These are phyloP conservation scores for Sebastes matsubarae DNA, from an alignment of 2,797 vertebrate species.

Conservation along the genomic window DNA sequence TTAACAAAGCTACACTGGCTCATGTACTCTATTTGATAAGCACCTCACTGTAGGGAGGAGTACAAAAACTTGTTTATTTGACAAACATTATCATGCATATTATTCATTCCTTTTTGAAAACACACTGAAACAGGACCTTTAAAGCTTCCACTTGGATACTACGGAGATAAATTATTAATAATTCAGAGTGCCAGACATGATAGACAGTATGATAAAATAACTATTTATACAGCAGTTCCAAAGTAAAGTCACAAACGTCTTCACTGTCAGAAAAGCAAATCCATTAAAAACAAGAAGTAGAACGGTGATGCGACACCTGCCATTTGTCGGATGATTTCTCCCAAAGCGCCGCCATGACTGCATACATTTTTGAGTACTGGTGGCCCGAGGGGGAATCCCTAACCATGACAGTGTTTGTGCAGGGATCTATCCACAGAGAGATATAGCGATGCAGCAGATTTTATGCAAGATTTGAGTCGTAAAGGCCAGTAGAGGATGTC, in stretches of 20 bases:
- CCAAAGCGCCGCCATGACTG: constrained; percentile 10
- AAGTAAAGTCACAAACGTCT: constrained; percentile 42
- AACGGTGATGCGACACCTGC: constrained; percentile 56
- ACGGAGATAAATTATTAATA: constrained; percentile 43
- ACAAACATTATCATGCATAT: constrained; percentile 27
- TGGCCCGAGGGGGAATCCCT: constrained; percentile 50
- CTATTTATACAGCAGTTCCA: constrained; percentile 41
- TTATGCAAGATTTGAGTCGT: constrained; percentile 42
- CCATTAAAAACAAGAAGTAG: constrained; percentile 42
- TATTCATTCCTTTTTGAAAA: constrained; percentile 15
- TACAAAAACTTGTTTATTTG: not conserved
- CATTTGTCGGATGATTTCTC: constrained; percentile 52
- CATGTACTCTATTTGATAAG: constrained; percentile 5
- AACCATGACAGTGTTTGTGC: constrained; percentile 49
- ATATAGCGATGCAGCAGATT: constrained; percentile 38
- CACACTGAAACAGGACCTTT: constrained; percentile 23
- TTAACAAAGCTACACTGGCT: constrained; percentile 6
- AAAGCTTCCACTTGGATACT: constrained; percentile 26
- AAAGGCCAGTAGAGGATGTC: constrained; percentile 37
- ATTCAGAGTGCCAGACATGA: constrained; percentile 37
- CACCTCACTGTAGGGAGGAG: not conserved
- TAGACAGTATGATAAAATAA: constrained; percentile 37
- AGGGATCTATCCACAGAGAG: constrained; percentile 44
- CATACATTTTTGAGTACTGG: constrained; percentile 31
- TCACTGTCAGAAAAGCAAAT: constrained; percentile 45